Conservation (phyloP, 2,888 invertebrate genomes). For the Timema podura region DNA sequence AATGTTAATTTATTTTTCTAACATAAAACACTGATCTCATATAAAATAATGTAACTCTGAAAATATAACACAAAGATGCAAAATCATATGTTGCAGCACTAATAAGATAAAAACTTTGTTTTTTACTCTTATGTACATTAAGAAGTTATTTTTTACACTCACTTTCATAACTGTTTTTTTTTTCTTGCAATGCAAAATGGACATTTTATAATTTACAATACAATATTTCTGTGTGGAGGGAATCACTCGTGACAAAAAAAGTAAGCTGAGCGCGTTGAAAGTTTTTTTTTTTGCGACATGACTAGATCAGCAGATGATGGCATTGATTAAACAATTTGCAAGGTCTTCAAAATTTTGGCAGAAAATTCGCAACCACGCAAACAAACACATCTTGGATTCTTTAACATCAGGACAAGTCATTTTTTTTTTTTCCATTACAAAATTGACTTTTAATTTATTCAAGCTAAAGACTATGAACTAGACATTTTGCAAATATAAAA, state of each 20-base stretch:
- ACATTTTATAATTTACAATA: neutral
- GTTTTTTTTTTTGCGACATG: neutral
- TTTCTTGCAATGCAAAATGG: slow-evolving; percentile 10
- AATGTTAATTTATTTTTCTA: too few species aligned
- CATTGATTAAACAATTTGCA: slow-evolving; percentile 7
- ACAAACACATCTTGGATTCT: neutral
- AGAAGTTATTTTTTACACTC: neutral
- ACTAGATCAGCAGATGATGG: slow-evolving; percentile 13
- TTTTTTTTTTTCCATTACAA: neutral
- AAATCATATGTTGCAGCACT: slow-evolving; percentile 11
- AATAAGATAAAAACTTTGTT: slow-evolving; percentile 1
- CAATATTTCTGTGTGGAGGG: slow-evolving; percentile 10
- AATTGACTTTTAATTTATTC: too few species aligned
- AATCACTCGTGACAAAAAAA: slow-evolving; percentile 2
- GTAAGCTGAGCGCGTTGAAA: slow-evolving; percentile 5
- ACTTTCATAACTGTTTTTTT: slow-evolving; percentile 3
- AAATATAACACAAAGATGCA: slow-evolving; percentile 2
- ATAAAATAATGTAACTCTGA: slow-evolving; percentile 10
- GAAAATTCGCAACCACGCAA: too few species aligned
- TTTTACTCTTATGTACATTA: neutral
- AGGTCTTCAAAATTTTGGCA: neutral
- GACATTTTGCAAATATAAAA: too few species aligned
- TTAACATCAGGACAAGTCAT: slow-evolving; percentile 2
- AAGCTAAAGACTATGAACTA: too few species aligned
- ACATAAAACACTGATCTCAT: neutral